These are phyloP conservation scores for Leptobrachium ailaonicum DNA, from an alignment of 2,113 vertebrate genomes.

Conservation along the genomic window DNA sequence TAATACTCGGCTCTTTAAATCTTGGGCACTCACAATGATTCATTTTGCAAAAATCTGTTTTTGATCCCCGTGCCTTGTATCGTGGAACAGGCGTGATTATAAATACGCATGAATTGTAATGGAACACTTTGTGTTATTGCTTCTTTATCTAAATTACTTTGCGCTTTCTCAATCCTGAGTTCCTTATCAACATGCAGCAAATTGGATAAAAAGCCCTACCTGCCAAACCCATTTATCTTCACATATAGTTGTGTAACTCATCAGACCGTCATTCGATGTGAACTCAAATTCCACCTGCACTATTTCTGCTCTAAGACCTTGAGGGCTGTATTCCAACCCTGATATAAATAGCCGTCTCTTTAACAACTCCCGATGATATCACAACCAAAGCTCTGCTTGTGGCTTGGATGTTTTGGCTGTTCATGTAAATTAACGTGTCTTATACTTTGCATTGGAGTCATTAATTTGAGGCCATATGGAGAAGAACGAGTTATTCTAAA, in stretches of 20 bases:
- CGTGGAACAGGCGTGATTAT: constrained; percentile 8
- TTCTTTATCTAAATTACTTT: not conserved
- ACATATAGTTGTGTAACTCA: not conserved
- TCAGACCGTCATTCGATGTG: too few species aligned
- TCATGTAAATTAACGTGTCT: too few species aligned
- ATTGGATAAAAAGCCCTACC: not conserved
- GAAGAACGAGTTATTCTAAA: too few species aligned
- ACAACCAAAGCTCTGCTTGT: too few species aligned
- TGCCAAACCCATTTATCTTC: not conserved
- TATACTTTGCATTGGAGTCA: too few species aligned
- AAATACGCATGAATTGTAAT: not conserved
- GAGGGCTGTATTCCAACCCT: too few species aligned
- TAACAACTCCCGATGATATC: too few species aligned
- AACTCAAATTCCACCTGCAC: too few species aligned
- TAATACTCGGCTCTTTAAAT: constrained; percentile 12
- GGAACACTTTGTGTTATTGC: constrained; percentile 1
- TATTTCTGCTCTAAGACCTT: too few species aligned
- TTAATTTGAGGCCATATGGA: too few species aligned
- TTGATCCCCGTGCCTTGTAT: not conserved
- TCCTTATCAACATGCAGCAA: not conserved
- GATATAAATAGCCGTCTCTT: too few species aligned
- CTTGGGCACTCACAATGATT: constrained; percentile 25
- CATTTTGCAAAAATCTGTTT: not conserved
- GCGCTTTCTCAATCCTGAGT: not conserved
- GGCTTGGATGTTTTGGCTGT: too few species aligned